Evolutionary conservation across 2,888 invertebrate genomes (phyloP), one percentile per base, ranked within the genome.

Genomic region (Podotricha telesiphe): DNA sequence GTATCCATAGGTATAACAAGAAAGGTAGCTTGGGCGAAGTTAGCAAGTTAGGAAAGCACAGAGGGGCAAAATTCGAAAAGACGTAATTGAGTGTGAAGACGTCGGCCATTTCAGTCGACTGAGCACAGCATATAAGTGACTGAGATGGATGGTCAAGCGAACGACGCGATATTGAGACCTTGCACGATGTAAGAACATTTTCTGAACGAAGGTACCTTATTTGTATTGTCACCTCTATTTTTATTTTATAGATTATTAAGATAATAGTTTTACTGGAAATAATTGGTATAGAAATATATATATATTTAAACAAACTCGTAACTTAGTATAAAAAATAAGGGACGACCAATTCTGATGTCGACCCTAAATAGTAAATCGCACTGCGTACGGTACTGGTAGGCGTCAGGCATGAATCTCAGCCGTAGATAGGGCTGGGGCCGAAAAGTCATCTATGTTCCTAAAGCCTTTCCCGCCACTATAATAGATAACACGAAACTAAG

Each of bases 21-120:
- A 19, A 17, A 37, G 15, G 20, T 48, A 48, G 10, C 19, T 47
- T 48, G 34, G 15, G 48, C 48, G 15, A 62, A 65, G 56, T 56
- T 37, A 6, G 15, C 19, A 56, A 47, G 20, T 19, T 42, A 45
- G n/a, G 3, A 53, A 61, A 40, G 47, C 61, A 19, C 19, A 51
- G 51, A 40, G n/a, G 20, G 37, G n/a, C 50, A 47, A 47, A 50
- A 42, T 45, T 19, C 45, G 53, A 37, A 17, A 66, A 50, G 50
- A 62, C 51, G 61, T 62, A 55, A 67, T 67, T 62, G 67, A 47
- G 62, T 67, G 62, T 67, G 37, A 62, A 51, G 42, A 67, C 22
- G 47, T 17, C 42, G 19, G 34, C 13, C 45, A 51, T 67, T 61
- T 61, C 45, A n/a, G 34, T 62, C 20, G 53, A 45, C 28, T 48